Percentiles rank a stretch among this genome's conserved stretches.
These are phyloP conservation scores for Chalcis sispes DNA, from an alignment of 2,888 invertebrate species.

Conservation along the genomic window DNA sequence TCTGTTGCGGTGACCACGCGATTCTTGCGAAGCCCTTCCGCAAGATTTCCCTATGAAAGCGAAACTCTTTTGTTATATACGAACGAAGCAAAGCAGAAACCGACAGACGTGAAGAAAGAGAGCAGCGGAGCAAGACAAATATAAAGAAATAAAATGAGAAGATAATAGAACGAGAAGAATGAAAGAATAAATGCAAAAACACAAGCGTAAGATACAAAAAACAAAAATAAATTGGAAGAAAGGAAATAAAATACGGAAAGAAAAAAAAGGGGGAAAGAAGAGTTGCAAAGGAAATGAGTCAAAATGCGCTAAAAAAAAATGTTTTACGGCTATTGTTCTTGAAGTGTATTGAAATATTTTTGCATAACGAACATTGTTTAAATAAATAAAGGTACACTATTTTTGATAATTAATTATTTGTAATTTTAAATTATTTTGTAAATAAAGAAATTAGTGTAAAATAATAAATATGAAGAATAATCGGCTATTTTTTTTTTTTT, in stretches of 20 bases:
- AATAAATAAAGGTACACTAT: too few species aligned
- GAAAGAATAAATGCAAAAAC: conserved; percentile 1
- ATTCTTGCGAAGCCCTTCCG: conserved; percentile 19
- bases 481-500: too few species aligned
- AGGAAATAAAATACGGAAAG: not conserved
- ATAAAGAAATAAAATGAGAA: conserved; percentile 17
- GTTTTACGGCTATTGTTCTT: too few species aligned
- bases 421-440: too few species aligned
- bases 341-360: too few species aligned
- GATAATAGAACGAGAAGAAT: conserved; percentile 30
- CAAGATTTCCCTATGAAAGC: conserved; percentile 51
- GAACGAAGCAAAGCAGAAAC: not conserved
- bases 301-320: not conserved
- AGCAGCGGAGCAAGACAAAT: conserved; percentile 18
- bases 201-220: conserved; percentile 17
- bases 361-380: too few species aligned
- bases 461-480: too few species aligned
- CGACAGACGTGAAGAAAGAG: not conserved
- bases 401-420: too few species aligned
- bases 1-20: conserved; percentile 17
- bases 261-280: not conserved
- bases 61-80: conserved; percentile 47
- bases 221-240: too few species aligned
- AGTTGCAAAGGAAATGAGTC: not conserved
- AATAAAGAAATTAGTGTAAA: too few species aligned